Conservation (phyloP, 2,888 invertebrate genomes). For the Agonopterix subpropinquella region DNA sequence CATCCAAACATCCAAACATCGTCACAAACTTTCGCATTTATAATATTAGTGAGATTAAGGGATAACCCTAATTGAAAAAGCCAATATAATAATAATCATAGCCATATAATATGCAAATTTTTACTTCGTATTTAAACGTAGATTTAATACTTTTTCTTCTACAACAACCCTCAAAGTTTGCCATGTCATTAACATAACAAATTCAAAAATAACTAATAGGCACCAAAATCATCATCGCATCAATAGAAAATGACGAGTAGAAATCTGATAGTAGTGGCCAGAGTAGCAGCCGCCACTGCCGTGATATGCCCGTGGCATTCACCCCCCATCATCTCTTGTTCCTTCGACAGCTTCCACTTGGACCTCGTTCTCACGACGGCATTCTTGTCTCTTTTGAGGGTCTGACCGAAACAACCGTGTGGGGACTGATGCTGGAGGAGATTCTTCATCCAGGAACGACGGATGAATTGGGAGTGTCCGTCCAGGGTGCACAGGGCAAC, state of each 20-base stretch:
- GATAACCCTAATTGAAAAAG: no score
- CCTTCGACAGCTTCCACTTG: not conserved
- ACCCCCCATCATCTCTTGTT: conserved; percentile 13
- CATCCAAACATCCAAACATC: no score
- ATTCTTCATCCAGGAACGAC: conserved; percentile 27
- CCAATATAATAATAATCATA: no score
- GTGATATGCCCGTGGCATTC: conserved; percentile 31
- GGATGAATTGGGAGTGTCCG: conserved; percentile 34
- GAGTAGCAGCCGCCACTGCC: conserved; percentile 22
- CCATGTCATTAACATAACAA: no score
- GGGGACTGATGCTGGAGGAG: conserved; percentile 26
- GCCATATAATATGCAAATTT: no score
- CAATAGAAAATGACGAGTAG: conserved; percentile 19
- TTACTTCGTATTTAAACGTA: no score
- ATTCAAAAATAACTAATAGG: no score
- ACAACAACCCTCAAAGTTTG: no score
- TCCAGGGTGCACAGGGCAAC: conserved; percentile 33
- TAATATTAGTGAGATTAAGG: no score
- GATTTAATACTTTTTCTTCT: no score
- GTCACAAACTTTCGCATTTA: no score
- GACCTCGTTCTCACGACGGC: not conserved
- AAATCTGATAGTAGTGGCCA: conserved; percentile 28
- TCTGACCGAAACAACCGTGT: conserved; percentile 32
- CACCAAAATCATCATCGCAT: not conserved
- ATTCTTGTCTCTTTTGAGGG: not conserved